Percentiles rank a stretch among this genome's conserved stretches.
Conservation (phyloP, 2,113 vertebrate genomes). For the Clarias gariepinus region DNA sequence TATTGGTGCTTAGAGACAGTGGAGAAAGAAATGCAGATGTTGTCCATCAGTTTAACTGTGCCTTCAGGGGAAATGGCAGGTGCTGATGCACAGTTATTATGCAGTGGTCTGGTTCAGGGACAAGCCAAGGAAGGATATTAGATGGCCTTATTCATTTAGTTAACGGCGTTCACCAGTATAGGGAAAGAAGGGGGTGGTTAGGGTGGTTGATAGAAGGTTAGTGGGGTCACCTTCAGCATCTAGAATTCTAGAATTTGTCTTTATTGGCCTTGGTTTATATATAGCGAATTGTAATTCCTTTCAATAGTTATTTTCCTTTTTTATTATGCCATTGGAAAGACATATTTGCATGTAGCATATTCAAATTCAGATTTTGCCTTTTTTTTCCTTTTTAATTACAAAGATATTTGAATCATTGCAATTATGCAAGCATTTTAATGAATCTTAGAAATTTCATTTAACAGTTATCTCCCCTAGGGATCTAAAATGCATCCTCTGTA, state of each 20-base stretch:
- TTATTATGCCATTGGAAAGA: background rate
- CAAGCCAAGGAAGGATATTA: constrained; percentile 8
- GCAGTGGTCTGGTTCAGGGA: constrained; percentile 12
- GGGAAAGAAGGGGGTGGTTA: background rate
- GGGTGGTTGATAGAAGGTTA: background rate
- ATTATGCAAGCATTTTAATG: background rate
- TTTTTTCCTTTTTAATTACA: background rate
- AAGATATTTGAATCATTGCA: background rate
- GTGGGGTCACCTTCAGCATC: background rate
- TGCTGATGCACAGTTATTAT: constrained; percentile 26
- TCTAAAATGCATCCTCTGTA: background rate
- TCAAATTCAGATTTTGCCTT: background rate
- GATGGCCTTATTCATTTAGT: constrained; percentile 17
- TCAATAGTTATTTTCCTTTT: background rate
- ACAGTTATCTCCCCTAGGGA: background rate
- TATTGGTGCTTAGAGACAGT: constrained; percentile 3
- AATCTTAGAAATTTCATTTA: background rate
- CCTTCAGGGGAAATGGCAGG: constrained; percentile 31
- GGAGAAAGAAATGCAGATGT: constrained; percentile 30
- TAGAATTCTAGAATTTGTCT: background rate
- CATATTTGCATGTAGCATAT: background rate
- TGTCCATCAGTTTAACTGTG: constrained; percentile 36
- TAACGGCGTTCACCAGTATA: background rate
- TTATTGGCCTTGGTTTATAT: background rate
- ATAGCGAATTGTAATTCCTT: background rate